Evolutionary conservation across 2,113 vertebrate genomes (phyloP).

Genomic region (Meriones unguiculatus): DNA sequence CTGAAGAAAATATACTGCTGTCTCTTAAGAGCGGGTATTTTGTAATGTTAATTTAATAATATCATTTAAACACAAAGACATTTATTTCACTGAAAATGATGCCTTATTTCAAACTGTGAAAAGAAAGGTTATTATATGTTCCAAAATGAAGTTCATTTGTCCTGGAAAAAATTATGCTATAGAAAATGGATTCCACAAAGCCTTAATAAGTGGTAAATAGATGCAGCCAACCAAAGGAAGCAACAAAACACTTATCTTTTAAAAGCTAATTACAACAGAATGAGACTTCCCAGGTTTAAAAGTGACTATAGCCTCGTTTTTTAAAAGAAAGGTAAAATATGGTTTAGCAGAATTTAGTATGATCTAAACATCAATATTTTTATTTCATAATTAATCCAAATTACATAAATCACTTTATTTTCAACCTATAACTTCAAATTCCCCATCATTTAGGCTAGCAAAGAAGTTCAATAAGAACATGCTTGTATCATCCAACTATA

Average conservation of each 20-base stretch:
- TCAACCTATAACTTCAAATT: slow-evolving; percentile 46
- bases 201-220: slow-evolving; percentile 48
- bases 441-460: background rate
- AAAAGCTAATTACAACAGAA: slow-evolving; percentile 58
- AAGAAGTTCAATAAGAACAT: slow-evolving; percentile 27
- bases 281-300: slow-evolving; percentile 32
- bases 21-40: slow-evolving; percentile 67
- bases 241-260: slow-evolving; percentile 59
- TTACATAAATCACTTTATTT: slow-evolving; percentile 38
- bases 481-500: background rate
- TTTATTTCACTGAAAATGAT: slow-evolving; percentile 72
- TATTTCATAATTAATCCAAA: slow-evolving; percentile 19
- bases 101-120: slow-evolving; percentile 66
- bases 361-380: slow-evolving; percentile 7
- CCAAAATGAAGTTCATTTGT: slow-evolving; percentile 57
- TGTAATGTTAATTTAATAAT: slow-evolving; percentile 77
- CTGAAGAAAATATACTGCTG: slow-evolving; percentile 64
- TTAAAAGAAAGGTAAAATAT: slow-evolving; percentile 37
- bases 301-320: background rate
- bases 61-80: slow-evolving; percentile 71
- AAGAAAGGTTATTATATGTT: slow-evolving; percentile 65
- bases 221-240: slow-evolving; percentile 46
- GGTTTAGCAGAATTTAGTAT: slow-evolving; percentile 20
- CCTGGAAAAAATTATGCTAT: slow-evolving; percentile 65
- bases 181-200: slow-evolving; percentile 49